phyloP scores from a whole-genome alignment of 2,888 invertebrate species.

The Scrobipalpa costella region DNA sequence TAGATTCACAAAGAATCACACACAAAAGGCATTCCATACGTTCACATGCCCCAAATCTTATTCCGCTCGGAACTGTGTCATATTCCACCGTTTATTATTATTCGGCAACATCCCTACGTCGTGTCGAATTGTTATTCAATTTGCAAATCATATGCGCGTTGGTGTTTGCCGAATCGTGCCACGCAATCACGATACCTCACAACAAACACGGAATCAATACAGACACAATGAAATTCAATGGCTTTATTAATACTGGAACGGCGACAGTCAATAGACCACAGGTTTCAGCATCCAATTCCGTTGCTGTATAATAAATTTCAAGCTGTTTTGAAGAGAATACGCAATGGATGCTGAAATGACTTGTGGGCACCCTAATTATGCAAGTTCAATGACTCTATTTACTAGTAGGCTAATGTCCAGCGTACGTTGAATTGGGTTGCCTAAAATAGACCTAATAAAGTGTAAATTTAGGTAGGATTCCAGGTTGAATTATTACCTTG shows the following conservation, averaged over 20 bases:
- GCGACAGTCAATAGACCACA: neutral
- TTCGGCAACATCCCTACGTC: constrained; percentile 1
- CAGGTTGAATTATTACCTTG: neutral
- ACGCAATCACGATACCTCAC: constrained; percentile 52
- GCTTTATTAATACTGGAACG: constrained; percentile 12
- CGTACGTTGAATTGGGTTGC: constrained; percentile 3
- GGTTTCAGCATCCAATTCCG: neutral
- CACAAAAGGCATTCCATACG: neutral
- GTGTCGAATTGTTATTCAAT: constrained; percentile 45
- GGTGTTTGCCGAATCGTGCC: constrained; percentile 53
- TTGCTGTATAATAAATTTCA: neutral
- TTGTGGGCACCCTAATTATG: neutral
- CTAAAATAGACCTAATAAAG: constrained; percentile 13
- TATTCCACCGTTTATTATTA: constrained; percentile 4
- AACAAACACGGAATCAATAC: constrained; percentile 37
- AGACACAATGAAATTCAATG: constrained; percentile 27
- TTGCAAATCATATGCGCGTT: constrained; percentile 61
- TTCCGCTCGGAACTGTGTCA: neutral
- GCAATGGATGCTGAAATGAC: neutral
- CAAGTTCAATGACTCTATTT: constrained; percentile 3
- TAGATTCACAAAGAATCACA: neutral
- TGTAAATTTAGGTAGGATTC: neutral
- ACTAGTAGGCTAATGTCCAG: constrained; percentile 9
- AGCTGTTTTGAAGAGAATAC: neutral
- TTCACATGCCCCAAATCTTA: neutral